Conservation (phyloP, 2,888 invertebrate species). For the Lottia gigantea region DNA sequence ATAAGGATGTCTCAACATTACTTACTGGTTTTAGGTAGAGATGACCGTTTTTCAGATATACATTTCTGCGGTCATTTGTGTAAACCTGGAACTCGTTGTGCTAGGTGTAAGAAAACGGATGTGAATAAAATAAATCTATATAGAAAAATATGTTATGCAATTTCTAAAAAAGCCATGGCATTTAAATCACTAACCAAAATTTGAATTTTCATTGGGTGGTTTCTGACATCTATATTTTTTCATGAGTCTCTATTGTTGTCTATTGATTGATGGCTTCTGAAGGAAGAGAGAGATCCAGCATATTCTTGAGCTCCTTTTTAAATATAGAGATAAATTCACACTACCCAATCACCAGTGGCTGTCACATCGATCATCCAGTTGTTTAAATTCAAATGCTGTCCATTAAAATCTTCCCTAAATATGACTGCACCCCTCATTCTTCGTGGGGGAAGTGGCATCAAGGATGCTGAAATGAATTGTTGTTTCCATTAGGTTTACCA, state of each 20-base stretch:
- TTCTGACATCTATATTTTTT: no score
- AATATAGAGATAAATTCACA: no score
- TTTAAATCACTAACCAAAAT: no score
- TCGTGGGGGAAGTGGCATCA: background rate
- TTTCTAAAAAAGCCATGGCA: no score
- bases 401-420: conserved; percentile 6
- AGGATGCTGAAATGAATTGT: background rate
- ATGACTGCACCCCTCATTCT: background rate
- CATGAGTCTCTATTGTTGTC: no score
- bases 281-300: no score
- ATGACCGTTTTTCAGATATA: background rate
- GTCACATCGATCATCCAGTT: background rate
- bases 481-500: no score
- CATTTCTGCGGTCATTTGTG: background rate
- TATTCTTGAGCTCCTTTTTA: no score
- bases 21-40: background rate
- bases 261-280: no score
- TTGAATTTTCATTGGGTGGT: no score
- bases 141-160: no score
- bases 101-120: background rate
- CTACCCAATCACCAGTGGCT: background rate
- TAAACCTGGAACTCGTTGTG: conserved; percentile 1
- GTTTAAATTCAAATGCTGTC: background rate
- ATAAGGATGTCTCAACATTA: background rate
- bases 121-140: no score